Base-by-base conservation (phyloP, 2,888 invertebrate species). In the Drosophila silvestris region DNA sequence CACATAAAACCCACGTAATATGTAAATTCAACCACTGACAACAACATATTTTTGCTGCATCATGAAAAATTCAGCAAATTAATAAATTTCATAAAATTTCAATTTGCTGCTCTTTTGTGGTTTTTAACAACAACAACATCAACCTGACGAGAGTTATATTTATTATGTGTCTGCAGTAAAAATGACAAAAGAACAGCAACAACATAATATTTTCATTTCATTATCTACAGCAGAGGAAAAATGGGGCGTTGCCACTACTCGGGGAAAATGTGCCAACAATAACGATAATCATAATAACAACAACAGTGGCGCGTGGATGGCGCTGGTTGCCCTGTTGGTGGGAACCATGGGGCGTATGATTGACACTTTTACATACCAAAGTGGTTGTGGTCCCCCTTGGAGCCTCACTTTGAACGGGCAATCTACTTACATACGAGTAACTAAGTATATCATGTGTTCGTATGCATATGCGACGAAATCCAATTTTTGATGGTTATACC, bases 1-100 rank as follows among this genome's bases (percentile, higher is more conserved):
- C n/a, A n/a, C 10, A 61, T 51, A 62, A 78, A 72, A 30, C 39
- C 35, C n/a, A 65, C 50, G 61, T n/a, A 62, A 28, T 37, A 26
- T 56, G 39, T 22, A 53, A 70, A 69, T 32, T 51, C 22, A 63
- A 62, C 44, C 56, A 41, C 56, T 35, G 60, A 51, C 41, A 67
- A 50, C 51, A 54, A 64, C 56, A 54, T 51, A 54, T 66, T 69
- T 82, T 58, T 54, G 69, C 83, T 61, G 51, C 79, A 87, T 87
- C 72, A 76, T 84, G 76, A 82, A 74, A 79, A 79, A 79, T 82
- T 41, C 65, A 63, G 37, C 51, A 79, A 73, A 75, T 82, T 79
- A 88, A 82, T 75, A 77, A 82, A 77, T 71, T 71, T 79, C 70
- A 69, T 79, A 65, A 72, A 75, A 75, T 79, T 71, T 71, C 71